These are phyloP conservation scores for Bufo gargarizans DNA, from an alignment of 2,113 vertebrate genomes.

Conservation along the genomic window DNA sequence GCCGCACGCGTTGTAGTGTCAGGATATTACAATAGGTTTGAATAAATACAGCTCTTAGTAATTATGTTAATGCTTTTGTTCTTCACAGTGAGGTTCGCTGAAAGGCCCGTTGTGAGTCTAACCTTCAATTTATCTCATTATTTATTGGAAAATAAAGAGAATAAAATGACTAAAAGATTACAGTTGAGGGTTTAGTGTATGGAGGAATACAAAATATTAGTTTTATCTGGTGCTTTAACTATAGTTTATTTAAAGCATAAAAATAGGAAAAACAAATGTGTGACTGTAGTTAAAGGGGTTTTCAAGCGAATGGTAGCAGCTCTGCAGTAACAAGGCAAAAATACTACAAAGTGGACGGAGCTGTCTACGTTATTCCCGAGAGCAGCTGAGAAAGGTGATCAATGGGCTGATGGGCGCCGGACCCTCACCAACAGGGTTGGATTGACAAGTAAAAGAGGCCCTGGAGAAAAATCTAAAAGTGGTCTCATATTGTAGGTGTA, in stretches of 20 bases:
- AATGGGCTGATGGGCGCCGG: too few species aligned
- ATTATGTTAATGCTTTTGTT: conserved; percentile 47
- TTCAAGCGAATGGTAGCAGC: too few species aligned
- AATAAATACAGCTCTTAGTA: conserved; percentile 39
- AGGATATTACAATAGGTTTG: conserved; percentile 29
- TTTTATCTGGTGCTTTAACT: not conserved
- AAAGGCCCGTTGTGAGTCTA: conserved; percentile 18
- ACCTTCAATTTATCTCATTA: conserved; percentile 38
- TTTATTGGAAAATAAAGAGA: conserved; percentile 39
- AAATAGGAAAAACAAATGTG: not conserved
- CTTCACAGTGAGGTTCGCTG: conserved; percentile 20
- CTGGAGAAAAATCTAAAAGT: too few species aligned
- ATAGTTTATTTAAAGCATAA: not conserved
- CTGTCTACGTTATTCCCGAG: too few species aligned
- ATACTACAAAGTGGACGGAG: too few species aligned
- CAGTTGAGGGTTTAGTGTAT: not conserved
- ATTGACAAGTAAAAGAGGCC: too few species aligned
- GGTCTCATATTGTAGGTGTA: too few species aligned
- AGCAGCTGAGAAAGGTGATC: too few species aligned
- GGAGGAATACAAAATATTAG: not conserved
- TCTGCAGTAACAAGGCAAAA: too few species aligned
- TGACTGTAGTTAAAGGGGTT: too few species aligned
- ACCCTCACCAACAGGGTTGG: too few species aligned
- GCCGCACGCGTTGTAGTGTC: conserved; percentile 27
- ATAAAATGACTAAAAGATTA: conserved; percentile 28